Evolutionary conservation across 2,797 vertebrate genomes (phyloP).

Genomic region (Phataginus tetradactyla): DNA sequence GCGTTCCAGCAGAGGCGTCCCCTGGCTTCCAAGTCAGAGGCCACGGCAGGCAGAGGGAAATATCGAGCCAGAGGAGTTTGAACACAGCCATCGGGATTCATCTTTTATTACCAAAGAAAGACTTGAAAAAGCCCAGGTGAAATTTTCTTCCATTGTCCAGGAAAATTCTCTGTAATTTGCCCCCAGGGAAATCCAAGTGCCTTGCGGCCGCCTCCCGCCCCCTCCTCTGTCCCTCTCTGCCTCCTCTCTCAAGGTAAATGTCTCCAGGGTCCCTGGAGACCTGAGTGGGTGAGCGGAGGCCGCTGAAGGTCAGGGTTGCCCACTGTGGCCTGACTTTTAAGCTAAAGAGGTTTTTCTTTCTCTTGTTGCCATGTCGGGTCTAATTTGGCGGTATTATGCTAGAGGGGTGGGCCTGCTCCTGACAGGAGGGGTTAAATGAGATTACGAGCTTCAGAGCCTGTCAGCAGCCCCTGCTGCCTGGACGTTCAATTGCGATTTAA

Average conservation of each 20-base stretch:
- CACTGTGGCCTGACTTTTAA: constrained; percentile 91
- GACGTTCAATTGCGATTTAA: constrained; percentile 93
- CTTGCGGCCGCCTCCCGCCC: constrained; percentile 29
- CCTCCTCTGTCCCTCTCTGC: constrained; percentile 49
- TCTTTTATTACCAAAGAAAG: constrained; percentile 88
- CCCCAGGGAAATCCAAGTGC: constrained; percentile 82
- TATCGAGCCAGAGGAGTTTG: constrained; percentile 84
- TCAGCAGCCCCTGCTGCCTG: constrained; percentile 88
- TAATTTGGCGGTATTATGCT: constrained; percentile 90
- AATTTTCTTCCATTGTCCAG: constrained; percentile 85
- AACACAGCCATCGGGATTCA: constrained; percentile 85
- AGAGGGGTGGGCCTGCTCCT: constrained; percentile 86
- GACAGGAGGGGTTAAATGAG: constrained; percentile 93
- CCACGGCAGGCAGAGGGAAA: constrained; percentile 79
- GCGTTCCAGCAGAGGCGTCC: constrained; percentile 80
- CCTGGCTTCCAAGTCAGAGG: constrained; percentile 78
- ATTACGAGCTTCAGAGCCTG: constrained; percentile 92
- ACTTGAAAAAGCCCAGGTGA: constrained; percentile 83
- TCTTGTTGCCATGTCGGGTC: constrained; percentile 90
- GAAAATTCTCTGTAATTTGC: constrained; percentile 89
- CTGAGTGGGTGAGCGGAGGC: constrained; percentile 71
- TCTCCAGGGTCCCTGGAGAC: constrained; percentile 81
- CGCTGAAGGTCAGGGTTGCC: constrained; percentile 90
- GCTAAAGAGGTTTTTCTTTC: constrained; percentile 90
- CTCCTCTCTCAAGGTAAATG: constrained; percentile 75